Base-by-base conservation (phyloP, 2,888 invertebrate genomes). In the Lumbricus terrestris region DNA sequence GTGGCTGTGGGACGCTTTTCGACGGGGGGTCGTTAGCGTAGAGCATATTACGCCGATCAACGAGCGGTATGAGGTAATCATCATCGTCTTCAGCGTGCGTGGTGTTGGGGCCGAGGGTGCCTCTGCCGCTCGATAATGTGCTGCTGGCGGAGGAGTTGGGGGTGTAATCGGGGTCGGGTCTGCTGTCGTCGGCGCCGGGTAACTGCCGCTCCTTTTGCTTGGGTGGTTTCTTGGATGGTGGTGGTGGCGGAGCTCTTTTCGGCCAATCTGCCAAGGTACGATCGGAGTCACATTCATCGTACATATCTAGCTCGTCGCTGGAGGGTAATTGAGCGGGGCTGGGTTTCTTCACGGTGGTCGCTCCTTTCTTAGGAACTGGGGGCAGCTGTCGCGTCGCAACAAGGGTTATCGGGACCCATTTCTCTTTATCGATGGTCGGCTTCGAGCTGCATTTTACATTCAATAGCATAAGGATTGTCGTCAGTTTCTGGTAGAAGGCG, bases 11-110 rank as follows among this genome's bases (percentile, higher is more conserved):
- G n/a, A 11, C 29, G 29, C n/a, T 69, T 1, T 8, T 69, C 29
- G 1, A 1, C 8, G 69, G 69, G n/a, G 0, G 69, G 8, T n/a
- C 69, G 69, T 69, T 69, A 4, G 13, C 29, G 69, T 69, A 69
- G 0, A 1, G 29, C 69, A 13, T 8, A 29, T 16, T 1, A 0
- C 3, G 4, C 6, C 2, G 42, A 1, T 1, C 47, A 11, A 1
- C n/a, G 69, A 69, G 13, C 0, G 69, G 69, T n/a, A 23, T 8
- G 47, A 69, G 69, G n/a, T 69, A 69, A n/a, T n/a, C 8, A n/a
- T 16, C 69, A n/a, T 69, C n/a, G n/a, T 8, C 8, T 15, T 47
- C 47, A 20, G 47, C 20, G 1, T 13, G 29, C 29, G n/a, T 1
- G 69, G n/a, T 1, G 29, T n/a, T 47, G 20, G 20, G 47, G 20